A percentile compares a stretch with the other conserved stretches of the same genome.
Evolutionary conservation across 2,888 invertebrate genomes (phyloP).

Genomic region (Eristalis intricaria): DNA sequence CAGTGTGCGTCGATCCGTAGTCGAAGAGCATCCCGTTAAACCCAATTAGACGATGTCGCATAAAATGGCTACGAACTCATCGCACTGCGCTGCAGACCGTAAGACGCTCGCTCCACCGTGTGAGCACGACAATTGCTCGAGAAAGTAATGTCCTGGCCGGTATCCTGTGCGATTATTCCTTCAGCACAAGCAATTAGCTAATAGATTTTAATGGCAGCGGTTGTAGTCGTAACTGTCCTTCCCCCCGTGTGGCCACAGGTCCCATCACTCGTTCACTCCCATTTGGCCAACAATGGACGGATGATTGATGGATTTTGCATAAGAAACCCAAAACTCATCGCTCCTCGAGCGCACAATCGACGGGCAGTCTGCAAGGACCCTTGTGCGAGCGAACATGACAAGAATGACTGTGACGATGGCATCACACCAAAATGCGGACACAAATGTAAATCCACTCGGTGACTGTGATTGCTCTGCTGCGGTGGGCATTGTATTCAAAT

Average conservation of each 20-base stretch:
- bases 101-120: neutral
- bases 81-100: neutral
- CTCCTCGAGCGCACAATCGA: neutral
- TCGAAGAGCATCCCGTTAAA: slow-evolving; percentile 55
- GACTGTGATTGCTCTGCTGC: slow-evolving; percentile 68
- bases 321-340: slow-evolving; percentile 51
- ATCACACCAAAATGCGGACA: slow-evolving; percentile 71
- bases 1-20: slow-evolving; percentile 40
- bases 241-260: slow-evolving; percentile 1
- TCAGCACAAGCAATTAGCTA: slow-evolving; percentile 68
- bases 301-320: slow-evolving; percentile 69
- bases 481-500: slow-evolving; percentile 70
- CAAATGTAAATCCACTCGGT: slow-evolving; percentile 67
- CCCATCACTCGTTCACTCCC: neutral
- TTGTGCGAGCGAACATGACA: slow-evolving; percentile 57
- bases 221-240: slow-evolving; percentile 31
- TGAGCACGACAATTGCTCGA: neutral
- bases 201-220: slow-evolving; percentile 60
- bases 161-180: slow-evolving; percentile 35
- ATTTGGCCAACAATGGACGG: slow-evolving; percentile 34
- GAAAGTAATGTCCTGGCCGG: slow-evolving; percentile 33
- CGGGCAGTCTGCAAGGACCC: slow-evolving; percentile 25
- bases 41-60: slow-evolving; percentile 67
- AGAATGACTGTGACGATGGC: slow-evolving; percentile 65
- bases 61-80: slow-evolving; percentile 54